Evolutionary conservation across 2,797 vertebrate species (phyloP), one percentile per base, ranked within the genome.

Genomic region (Xenops minutus): DNA sequence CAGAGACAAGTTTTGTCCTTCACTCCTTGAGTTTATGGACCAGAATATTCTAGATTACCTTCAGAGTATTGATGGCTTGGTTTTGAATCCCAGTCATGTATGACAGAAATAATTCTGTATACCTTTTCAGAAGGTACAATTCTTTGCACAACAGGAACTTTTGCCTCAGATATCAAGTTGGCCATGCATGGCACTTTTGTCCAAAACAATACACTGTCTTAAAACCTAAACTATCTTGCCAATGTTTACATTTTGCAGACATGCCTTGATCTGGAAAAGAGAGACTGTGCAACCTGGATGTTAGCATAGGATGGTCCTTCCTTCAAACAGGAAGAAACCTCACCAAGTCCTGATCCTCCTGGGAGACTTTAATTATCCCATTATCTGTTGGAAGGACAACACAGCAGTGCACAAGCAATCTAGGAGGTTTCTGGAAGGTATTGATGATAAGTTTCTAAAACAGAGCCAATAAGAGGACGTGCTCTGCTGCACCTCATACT

Each of bases 401-500:
- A 62, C 17, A 64, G n/a, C 49, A 13, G 3, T 34, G 14, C 44
- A 63, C 17, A 68, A 77, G 14, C 2, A 63, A 49, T 37, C 49
- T 36, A 63, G 32, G 36, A 75, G 4, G 15, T 34, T 91, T 85
- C 34, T 74, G 32, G 44, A 52, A 64, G 16, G 6, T 16, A 34
- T 37, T 51, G 21, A 41, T 68, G 22, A 34, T 4, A 72, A 73
- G 6, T 49, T 73, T 41, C 62, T 66, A 17, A 59, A 59, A 39
- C 14, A 69, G 18, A 71, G 12, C 3, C 49, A 59, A 9, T 29
- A 44, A 54, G 44, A 12, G 9, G 9, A 14, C 0, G 0, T 41
- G 23, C 7, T 59, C 54, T 76, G 32, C 19, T 54, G 11, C n/a
- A 41, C 6, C 36, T 85, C 36, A 6, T 32, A 14, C 14, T 41